Base-by-base conservation (phyloP, 2,797 vertebrate species). In the Chelon auratus region DNA sequence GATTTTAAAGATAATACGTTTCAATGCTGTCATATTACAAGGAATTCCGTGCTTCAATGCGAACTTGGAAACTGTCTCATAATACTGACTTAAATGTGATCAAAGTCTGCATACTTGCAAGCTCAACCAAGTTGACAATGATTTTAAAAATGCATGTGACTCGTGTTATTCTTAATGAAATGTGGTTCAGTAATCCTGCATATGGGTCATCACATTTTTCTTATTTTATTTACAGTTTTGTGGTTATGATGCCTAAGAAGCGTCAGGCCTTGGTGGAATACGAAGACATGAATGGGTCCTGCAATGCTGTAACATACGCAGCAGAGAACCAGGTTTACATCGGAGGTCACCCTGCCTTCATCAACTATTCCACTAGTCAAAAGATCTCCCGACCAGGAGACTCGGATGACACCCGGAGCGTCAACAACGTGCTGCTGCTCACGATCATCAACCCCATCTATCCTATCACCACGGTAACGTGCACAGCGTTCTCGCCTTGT, bases 161-260 rank as follows among this genome's bases (percentile, higher is more conserved):
- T 40, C 1, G 1, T 54, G 18, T 5, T 54, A 71, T 63, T 24
- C 7, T 47, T 47, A 47, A 18, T n/a, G 4, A 62, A 52, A 24
- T 7, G 33, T 56, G 18, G n/a, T 72, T 40, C 4, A 33, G 37
- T 30, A 33, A 54, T 43, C 13, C 9, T 36, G 36, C 3, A 3
- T 26, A 5, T 24, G 0, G 5, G 5, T 50, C 17, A 5, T 52
- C 2, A 22, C 33, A 33, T 7, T 33, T 33, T 7, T 33, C 30
- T 43, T 67, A 18, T 68, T 48, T 33, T 45, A 0, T 78, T 62
- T 17, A 3, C 65, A 99, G 97, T 82, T 99, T 95, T 60, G 97
- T 98, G 77, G 97, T 99, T 75, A 96, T 99, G 92, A 99, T 99
- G 97, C 97, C 97, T 0, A 99, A 99, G 91, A 99, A 99, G 84